Evolutionary conservation across 1,140 invertebrate genomes (phyloP).

Genomic region (Brachionus sp.): DNA sequence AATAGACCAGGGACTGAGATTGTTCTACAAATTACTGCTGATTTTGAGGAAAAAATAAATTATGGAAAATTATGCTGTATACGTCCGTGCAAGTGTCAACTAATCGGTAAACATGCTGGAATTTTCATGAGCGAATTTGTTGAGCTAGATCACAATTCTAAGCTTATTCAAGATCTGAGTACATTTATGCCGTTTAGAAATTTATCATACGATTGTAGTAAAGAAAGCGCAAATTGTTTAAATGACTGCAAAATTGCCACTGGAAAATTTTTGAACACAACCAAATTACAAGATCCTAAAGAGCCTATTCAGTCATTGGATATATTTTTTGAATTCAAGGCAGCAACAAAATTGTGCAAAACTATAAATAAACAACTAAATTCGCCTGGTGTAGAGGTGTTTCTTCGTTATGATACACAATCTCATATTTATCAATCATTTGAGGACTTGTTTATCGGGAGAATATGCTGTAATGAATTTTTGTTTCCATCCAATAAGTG

Average conservation of each 20-base stretch:
- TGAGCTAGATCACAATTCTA: not conserved
- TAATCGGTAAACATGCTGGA: not conserved
- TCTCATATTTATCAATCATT: not conserved
- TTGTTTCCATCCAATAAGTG: slow-evolving; percentile 22
- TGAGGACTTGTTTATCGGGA: slow-evolving; percentile 1
- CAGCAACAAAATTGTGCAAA: not conserved
- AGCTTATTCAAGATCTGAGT: not conserved
- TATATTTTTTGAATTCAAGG: slow-evolving; percentile 17
- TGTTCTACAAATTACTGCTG: not conserved
- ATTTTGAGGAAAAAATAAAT: not conserved
- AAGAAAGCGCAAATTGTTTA: not conserved
- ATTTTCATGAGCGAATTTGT: not conserved
- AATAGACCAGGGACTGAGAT: not conserved
- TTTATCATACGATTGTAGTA: not conserved
- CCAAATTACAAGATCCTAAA: not conserved
- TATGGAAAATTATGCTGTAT: slow-evolving; percentile 9
- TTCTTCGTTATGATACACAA: not conserved
- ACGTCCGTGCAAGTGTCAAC: not conserved
- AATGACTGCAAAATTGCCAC: not conserved
- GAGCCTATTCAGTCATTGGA: not conserved
- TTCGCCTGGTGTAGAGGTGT: not conserved
- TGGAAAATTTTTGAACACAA: not conserved
- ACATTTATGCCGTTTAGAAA: not conserved
- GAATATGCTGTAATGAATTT: slow-evolving; percentile 38
- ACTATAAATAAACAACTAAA: not conserved